Evolutionary conservation across 2,888 invertebrate species (phyloP), one percentile per base, ranked within the genome.

Genomic region (Portevinia maculata): DNA sequence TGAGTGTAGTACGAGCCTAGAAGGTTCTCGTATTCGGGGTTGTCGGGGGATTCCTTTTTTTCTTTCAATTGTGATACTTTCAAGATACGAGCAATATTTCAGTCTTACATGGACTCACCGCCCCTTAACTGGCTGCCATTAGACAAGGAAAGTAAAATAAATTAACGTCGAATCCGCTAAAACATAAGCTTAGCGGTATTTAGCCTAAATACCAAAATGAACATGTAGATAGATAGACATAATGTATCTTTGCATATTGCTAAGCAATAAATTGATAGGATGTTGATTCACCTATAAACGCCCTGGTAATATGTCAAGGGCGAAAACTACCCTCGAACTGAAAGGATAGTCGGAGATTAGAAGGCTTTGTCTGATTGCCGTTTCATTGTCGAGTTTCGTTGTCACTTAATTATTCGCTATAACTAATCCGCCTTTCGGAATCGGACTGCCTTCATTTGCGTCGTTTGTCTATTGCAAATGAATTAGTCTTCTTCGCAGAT

Each of bases 241-340:
- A 11, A 70, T 44, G 78, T 64, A 34, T 41, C 60, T 71, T 3
- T 46, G 39, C 59, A 34, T 62, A 70, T 55, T 48, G 11, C 37
- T 48, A 46, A 37, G 53, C 60, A 67, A 60, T 73, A 73, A 79
- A 79, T 60, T 73, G 48, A 79, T 73, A 48, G 55, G 39, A 15
- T 46, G n/a, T 41, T 34, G 39, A 17, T 30, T 39, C 28, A 34
- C 57, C 67, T 37, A 34, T 34, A 15, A 39, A 52, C 50, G n/a
- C 28, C 60, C 69, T 32, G 30, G 60, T 21, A 53, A 60, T 53
- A 59, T 55, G 48, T 70, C 60, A 70, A 46, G 70, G 55, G 46
- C 19, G 48, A 9, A 11, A 13, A 5, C 13, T 6, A 13, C 50
- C 24, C 15, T 41, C 4, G 57, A 67, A 53, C 60, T 60, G 44